These are phyloP conservation scores for Ormyrus nitidulus DNA, from an alignment of 2,888 invertebrate genomes.

Conservation along the genomic window DNA sequence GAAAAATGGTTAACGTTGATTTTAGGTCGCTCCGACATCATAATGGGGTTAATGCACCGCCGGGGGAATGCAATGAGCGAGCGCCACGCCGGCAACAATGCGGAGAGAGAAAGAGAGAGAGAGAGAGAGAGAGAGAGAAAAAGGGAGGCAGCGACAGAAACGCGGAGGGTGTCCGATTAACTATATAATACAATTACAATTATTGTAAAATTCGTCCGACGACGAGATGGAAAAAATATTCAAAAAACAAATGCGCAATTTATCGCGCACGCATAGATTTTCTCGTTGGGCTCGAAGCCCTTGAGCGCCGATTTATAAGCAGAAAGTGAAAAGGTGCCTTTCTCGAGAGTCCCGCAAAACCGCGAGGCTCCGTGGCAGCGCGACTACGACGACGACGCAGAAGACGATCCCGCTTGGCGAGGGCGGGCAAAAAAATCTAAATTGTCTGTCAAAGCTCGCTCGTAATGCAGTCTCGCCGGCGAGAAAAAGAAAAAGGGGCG, in stretches of 20 bases:
- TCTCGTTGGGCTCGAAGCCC: too few relatives aligned
- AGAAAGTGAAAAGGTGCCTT: too few relatives aligned
- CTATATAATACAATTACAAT: constrained; percentile 4
- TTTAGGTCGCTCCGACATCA: background rate
- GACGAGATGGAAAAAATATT: background rate
- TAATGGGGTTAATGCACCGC: constrained; percentile 73
- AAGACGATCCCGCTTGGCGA: background rate
- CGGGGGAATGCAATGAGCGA: constrained; percentile 66
- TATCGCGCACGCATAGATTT: too few relatives aligned
- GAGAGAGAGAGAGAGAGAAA: constrained; percentile 1
- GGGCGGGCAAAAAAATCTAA: background rate
- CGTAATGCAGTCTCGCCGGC: constrained; percentile 22
- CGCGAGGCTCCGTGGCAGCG: background rate
- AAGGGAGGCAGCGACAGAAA: background rate
- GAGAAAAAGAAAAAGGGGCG: background rate
- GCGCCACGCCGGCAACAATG: background rate
- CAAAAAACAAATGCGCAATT: too few relatives aligned
- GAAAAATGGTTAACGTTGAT: background rate
- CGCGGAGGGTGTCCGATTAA: constrained; percentile 5
- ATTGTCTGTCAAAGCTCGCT: constrained; percentile 34
- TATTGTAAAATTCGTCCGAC: constrained; percentile 19
- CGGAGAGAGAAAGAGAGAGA: constrained; percentile 1
- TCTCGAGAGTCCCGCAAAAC: constrained; percentile 8
- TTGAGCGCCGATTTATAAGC: too few relatives aligned
- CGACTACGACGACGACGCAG: background rate